Conservation (phyloP, 2,888 invertebrate genomes). For the Nomada fabriciana region DNA sequence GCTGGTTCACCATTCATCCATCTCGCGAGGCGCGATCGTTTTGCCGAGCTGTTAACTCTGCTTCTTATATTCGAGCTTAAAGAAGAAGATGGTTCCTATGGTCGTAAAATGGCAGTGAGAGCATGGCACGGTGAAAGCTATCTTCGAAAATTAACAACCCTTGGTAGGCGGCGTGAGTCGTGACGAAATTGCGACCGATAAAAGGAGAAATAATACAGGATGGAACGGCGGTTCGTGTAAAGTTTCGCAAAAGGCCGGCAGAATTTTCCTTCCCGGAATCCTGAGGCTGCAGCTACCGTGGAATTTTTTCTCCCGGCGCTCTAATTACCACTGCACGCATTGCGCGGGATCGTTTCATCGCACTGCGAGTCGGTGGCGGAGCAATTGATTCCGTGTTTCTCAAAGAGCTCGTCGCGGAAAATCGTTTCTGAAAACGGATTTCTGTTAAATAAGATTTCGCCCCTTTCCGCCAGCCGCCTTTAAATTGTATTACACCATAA, state of each 20-base stretch:
- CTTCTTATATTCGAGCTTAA: background rate
- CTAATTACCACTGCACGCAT: background rate
- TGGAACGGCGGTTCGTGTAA: background rate
- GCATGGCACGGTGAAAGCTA: conserved; percentile 36
- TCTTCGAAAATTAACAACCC: conserved; percentile 52
- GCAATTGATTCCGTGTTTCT: conserved; percentile 23
- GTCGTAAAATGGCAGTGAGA: conserved; percentile 44
- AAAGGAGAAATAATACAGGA: background rate
- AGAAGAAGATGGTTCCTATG: conserved; percentile 14
- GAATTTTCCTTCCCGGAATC: conserved; percentile 7
- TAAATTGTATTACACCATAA: conserved; percentile 36
- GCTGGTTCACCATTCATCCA: conserved; percentile 68
- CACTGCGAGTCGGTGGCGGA: too few species aligned
- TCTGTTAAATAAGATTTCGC: conserved; percentile 16
- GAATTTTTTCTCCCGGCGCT: conserved; percentile 15
- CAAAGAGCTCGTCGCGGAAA: conserved; percentile 4
- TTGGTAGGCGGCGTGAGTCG: background rate
- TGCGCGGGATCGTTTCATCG: background rate
- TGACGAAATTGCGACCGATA: conserved; percentile 9
- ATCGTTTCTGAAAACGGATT: background rate
- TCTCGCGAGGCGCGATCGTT: conserved; percentile 53
- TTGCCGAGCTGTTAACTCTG: conserved; percentile 59
- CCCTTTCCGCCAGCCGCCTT: conserved; percentile 17
- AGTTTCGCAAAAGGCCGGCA: background rate
- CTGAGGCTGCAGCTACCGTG: background rate